Conservation (phyloP, 2,888 invertebrate genomes). For the Agonopterix arenella region DNA sequence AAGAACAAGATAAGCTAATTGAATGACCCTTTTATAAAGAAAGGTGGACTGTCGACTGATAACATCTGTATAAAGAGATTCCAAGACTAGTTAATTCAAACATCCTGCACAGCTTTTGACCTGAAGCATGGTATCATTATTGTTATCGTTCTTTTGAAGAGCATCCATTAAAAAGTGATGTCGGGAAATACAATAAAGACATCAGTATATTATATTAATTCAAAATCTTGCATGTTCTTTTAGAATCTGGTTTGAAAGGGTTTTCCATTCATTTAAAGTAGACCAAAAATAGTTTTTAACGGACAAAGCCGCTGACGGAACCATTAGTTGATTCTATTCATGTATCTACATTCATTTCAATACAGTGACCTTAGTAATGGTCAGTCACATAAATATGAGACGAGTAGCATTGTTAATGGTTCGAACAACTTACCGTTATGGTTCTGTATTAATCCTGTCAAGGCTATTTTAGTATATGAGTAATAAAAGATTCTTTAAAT, state of each 20-base stretch:
- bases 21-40: conserved; percentile 1
- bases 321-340: not conserved
- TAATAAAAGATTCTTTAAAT: conserved; percentile 6
- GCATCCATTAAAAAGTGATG: too few relatives aligned
- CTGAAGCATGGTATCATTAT: too few relatives aligned
- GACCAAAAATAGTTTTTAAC: too few relatives aligned
- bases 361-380: conserved; percentile 15
- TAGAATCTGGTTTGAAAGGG: too few relatives aligned
- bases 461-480: conserved; percentile 18
- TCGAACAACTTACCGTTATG: conserved; percentile 32
- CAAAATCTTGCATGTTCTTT: too few relatives aligned
- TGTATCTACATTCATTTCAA: not conserved
- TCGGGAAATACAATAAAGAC: too few relatives aligned
- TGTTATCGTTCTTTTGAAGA: too few relatives aligned
- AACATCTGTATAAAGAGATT: conserved; percentile 1
- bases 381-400: conserved; percentile 13
- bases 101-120: too few relatives aligned
- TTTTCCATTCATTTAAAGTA: too few relatives aligned
- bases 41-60: conserved; percentile 6
- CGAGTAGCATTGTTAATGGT: conserved; percentile 31
- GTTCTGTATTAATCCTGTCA: conserved; percentile 25
- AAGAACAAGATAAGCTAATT: conserved; percentile 8
- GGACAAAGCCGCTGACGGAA: too few relatives aligned
- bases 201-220: too few relatives aligned
- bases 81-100: too few relatives aligned